These are phyloP conservation scores for Takifugu bimaculatus DNA, from an alignment of 2,113 vertebrate species.

Conservation along the genomic window DNA sequence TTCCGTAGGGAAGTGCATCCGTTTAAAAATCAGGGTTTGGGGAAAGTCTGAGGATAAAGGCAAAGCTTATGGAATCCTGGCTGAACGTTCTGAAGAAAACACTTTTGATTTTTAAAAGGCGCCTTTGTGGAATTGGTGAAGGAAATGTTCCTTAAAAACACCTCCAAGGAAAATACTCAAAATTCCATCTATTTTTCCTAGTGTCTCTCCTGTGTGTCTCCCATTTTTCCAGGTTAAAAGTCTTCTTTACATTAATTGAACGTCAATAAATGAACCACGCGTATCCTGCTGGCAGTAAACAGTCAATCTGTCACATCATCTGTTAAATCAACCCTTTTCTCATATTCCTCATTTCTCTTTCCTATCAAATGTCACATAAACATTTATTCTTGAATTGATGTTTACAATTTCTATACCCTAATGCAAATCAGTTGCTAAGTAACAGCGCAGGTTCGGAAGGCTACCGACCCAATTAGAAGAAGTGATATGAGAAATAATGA, in stretches of 20 bases:
- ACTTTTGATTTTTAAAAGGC: too few species aligned
- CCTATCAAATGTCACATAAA: slow-evolving; percentile 34
- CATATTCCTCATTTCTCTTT: slow-evolving; percentile 17
- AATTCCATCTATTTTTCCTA: too few species aligned
- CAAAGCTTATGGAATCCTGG: too few species aligned
- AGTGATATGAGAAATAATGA: slow-evolving; percentile 59
- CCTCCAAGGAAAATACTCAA: too few species aligned
- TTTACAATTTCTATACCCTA: slow-evolving; percentile 39
- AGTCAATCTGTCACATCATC: not conserved
- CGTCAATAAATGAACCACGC: too few species aligned
- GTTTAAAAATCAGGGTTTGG: slow-evolving; percentile 25
- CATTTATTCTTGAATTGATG: slow-evolving; percentile 32
- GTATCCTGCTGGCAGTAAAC: not conserved
- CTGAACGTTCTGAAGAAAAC: too few species aligned
- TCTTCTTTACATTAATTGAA: too few species aligned
- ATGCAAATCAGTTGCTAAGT: slow-evolving; percentile 66
- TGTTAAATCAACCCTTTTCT: slow-evolving; percentile 46
- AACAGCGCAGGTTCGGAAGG: slow-evolving; percentile 60
- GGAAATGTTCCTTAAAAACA: too few species aligned
- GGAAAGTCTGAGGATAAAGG: too few species aligned
- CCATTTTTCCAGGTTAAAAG: too few species aligned
- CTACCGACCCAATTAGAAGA: slow-evolving; percentile 68
- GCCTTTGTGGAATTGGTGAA: too few species aligned
- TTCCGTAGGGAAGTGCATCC: slow-evolving; percentile 6
- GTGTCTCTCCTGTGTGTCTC: too few species aligned